A percentile compares a stretch with the other conserved stretches of the same genome.
Conservation (phyloP, 2,797 vertebrate species). For the Astyanax mexicanus region DNA sequence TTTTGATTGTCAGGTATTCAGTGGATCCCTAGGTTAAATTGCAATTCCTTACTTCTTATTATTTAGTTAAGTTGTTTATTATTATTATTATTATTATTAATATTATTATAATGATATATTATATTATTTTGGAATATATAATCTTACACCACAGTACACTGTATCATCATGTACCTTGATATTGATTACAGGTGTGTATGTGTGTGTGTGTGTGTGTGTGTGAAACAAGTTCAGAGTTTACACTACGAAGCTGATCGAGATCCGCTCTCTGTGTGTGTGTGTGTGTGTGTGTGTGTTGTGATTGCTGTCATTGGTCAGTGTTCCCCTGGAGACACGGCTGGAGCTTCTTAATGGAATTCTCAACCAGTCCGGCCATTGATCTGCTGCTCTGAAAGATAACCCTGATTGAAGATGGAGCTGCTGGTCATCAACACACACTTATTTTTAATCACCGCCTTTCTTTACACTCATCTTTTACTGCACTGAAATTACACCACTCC, state of each 20-base stretch:
- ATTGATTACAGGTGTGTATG: too few species aligned
- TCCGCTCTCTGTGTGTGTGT: not conserved
- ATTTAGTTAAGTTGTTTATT: too few species aligned
- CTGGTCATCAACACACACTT: conserved; percentile 6
- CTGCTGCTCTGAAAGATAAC: conserved; percentile 7
- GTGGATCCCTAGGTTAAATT: too few species aligned
- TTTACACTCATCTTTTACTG: conserved; percentile 3
- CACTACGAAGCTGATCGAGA: not conserved
- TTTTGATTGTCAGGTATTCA: too few species aligned
- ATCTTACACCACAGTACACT: too few species aligned
- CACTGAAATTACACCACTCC: conserved; percentile 12
- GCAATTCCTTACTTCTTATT: too few species aligned
- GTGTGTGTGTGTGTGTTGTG: not conserved
- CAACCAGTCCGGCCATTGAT: not conserved
- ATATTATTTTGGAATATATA: too few species aligned
- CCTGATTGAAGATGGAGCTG: conserved; percentile 5
- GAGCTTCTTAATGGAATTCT: conserved; percentile 6
- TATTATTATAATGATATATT: too few species aligned
- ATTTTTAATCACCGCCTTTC: conserved; percentile 28
- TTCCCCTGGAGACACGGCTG: not conserved
- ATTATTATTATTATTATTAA: too few species aligned
- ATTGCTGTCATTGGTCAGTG: not conserved
- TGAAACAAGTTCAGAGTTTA: too few species aligned
- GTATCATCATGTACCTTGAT: too few species aligned
- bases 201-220: too few species aligned